Base-by-base conservation (phyloP, 2,888 invertebrate genomes). In the Drosophila leonis region DNA sequence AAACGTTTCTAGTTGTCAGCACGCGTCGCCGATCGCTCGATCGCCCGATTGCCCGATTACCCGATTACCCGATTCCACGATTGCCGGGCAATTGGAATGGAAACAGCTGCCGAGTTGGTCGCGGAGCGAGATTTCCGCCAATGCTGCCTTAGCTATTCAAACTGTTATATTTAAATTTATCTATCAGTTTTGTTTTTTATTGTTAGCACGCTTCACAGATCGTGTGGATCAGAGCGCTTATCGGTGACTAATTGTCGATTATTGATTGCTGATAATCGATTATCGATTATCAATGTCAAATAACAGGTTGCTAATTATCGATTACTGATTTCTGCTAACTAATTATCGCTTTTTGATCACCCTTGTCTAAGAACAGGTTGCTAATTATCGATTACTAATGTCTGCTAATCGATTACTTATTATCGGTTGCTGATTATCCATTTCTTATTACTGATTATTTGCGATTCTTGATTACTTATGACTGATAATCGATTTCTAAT, bases 121-220 rank as follows among this genome's bases (percentile, higher is more conserved):
- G 81, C 64, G 64, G 77, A 80, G 65, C 66, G 72, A 76, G 59
- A 80, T 63, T 70, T 80, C 77, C 77, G 77, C 51, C 18, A 49
- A 33, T n/a, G 48, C 29, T 33, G 31, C 49, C 13, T 31, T 5
- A 4, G 13, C 49, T 20, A 33, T 33, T 13, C 13, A 44, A 6
- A 7, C 13, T 24, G 7, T 7, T 20, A 8, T 18, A 31, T 49
- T 8, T 31, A 18, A 20, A 49, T 49, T 33, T 49, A 49, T 29
- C 29, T 29, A 49, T 31, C 12, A 31, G 48, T 24, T 24, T 24
- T 12, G 13, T 20, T 20, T 49, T 49, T 49, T 33, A 33, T 20
- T 33, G 49, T 7, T 49, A 49, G 49, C 49, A 49, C 33, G 49
- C 49, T 18, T 49, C 49, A 49, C 18, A 18, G 49, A 18, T 31